Evolutionary conservation across 92 coral and sea anemone genomes (phyloP).

Genomic region (Metridium senile): DNA sequence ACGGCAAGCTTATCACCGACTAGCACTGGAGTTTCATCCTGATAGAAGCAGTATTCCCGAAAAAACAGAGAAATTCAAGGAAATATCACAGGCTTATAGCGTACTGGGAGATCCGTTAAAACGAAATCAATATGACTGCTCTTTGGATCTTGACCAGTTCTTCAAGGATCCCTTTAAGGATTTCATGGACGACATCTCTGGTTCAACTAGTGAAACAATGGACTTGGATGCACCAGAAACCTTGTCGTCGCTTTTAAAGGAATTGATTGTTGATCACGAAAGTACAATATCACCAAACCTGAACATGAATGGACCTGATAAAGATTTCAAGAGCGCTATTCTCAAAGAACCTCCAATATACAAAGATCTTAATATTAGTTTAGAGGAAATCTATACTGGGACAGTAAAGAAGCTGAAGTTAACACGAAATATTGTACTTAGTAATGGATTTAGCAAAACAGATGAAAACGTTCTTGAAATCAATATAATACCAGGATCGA

Average conservation of each 20-base stretch:
- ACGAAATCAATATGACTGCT: slow-evolving; percentile 71
- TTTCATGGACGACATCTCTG: too few species aligned
- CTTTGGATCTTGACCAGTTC: slow-evolving; percentile 37
- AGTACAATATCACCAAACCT: too few species aligned
- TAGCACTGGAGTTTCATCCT: slow-evolving; percentile 88
- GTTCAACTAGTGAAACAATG: too few species aligned
- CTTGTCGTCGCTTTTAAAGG: too few species aligned
- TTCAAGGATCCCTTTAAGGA: slow-evolving; percentile 45
- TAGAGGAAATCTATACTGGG: slow-evolving; percentile 78
- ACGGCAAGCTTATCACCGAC: slow-evolving; percentile 81
- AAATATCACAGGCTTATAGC: slow-evolving; percentile 88
- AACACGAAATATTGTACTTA: slow-evolving; percentile 71
- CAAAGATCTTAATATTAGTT: slow-evolving; percentile 70
- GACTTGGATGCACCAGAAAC: too few species aligned
- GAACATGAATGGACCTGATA: too few species aligned
- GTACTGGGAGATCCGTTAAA: slow-evolving; percentile 83
- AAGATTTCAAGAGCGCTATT: background rate
- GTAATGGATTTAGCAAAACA: slow-evolving; percentile 29
- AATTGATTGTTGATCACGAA: too few species aligned
- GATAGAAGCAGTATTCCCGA: slow-evolving; percentile 76
- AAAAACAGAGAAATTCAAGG: slow-evolving; percentile 88
- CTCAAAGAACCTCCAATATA: slow-evolving; percentile 78
- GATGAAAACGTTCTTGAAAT: slow-evolving; percentile 82
- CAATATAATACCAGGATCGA: slow-evolving; percentile 86
- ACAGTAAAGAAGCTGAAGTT: slow-evolving; percentile 79